Percentiles rank a stretch among this genome's conserved stretches.
phyloP scores from a whole-genome alignment of 2,113 vertebrate species.

The Oplegnathus fasciatus region DNA sequence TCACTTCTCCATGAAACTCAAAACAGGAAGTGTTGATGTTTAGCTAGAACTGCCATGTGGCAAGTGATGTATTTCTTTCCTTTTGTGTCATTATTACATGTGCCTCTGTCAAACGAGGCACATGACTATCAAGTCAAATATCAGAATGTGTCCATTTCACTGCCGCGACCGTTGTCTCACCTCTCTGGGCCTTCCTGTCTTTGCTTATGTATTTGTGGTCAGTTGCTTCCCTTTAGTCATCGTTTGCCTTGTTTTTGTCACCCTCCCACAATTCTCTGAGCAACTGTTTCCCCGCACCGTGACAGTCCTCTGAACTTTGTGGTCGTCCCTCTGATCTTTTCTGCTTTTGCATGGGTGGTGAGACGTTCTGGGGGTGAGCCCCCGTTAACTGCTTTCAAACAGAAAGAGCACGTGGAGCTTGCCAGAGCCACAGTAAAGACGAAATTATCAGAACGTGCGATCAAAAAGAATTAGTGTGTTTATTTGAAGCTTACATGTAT shows the following conservation, averaged over 20 bases:
- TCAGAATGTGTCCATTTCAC: not conserved
- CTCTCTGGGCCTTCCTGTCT: not conserved
- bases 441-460: not conserved
- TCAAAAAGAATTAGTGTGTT: not conserved
- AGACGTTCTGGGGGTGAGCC: not conserved
- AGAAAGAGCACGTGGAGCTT: not conserved
- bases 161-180: not conserved
- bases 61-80: not conserved
- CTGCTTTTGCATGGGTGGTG: conserved; percentile 6
- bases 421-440: not conserved
- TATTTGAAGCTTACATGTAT: not conserved
- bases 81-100: not conserved
- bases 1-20: conserved; percentile 72
- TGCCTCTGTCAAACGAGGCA: not conserved
- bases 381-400: not conserved
- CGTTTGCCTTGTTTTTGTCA: not conserved
- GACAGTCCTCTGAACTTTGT: conserved; percentile 43
- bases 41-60: not conserved
- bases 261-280: conserved; percentile 27
- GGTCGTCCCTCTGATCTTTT: conserved; percentile 35
- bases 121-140: not conserved
- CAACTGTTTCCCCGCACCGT: not conserved
- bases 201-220: not conserved
- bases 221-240: not conserved
- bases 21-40: conserved; percentile 65